These are phyloP conservation scores for Mirounga angustirostris DNA, from an alignment of 2,113 vertebrate genomes.

Conservation along the genomic window DNA sequence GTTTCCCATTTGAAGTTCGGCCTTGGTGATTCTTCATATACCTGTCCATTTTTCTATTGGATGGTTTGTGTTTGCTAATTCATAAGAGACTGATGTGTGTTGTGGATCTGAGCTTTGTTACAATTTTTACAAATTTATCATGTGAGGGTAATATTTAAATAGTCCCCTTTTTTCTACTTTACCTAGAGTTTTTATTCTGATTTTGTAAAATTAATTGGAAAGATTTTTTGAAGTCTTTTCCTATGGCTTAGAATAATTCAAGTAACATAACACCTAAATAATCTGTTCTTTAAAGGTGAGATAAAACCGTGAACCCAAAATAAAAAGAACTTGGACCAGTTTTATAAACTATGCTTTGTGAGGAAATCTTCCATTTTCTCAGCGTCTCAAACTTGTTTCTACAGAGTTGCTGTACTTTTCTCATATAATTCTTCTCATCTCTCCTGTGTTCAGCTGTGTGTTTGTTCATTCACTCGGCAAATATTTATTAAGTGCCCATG, in stretches of 20 bases:
- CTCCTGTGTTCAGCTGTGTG: neutral
- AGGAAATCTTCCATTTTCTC: neutral
- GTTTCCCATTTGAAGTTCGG: neutral
- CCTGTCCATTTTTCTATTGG: neutral
- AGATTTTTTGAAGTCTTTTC: neutral
- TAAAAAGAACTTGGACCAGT: neutral
- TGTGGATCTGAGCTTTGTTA: neutral
- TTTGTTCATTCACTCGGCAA: neutral
- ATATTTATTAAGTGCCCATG: neutral
- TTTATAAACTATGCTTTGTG: neutral
- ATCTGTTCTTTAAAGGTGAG: neutral
- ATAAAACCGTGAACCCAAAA: neutral
- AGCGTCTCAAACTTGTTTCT: neutral
- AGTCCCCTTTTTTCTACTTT: neutral
- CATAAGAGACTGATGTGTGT: neutral
- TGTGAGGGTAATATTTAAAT: neutral
- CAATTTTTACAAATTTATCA: neutral
- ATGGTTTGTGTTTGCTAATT: neutral
- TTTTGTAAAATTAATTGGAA: slow-evolving; percentile 1
- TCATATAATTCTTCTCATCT: fast-evolving
- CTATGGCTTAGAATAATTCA: neutral
- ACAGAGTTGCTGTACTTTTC: fast-evolving
- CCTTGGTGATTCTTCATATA: neutral
- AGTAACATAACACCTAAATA: neutral
- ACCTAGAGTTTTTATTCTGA: neutral